Evolutionary conservation across 2,113 vertebrate genomes (phyloP).

Genomic region (Cynopterus brachyotis): DNA sequence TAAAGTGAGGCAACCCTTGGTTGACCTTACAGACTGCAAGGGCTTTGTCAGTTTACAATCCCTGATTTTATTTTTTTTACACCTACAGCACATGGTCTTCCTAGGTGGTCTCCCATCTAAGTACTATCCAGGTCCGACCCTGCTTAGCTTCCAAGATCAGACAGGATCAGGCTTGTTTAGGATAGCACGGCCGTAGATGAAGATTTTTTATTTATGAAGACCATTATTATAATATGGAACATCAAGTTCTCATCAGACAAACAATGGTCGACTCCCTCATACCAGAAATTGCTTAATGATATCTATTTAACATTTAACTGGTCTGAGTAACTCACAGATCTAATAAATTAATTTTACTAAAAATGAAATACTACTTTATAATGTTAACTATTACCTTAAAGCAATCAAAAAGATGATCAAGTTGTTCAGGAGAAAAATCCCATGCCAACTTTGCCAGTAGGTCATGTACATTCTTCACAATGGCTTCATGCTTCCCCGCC

Average conservation of each 20-base stretch:
- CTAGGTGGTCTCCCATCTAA: too few species aligned
- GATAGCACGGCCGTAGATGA: not conserved
- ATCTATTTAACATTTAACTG: not conserved
- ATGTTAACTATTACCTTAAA: slow-evolving; percentile 91
- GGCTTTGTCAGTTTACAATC: too few species aligned
- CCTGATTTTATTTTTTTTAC: too few species aligned
- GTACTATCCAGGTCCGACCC: too few species aligned
- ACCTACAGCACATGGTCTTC: too few species aligned
- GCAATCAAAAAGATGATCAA: slow-evolving; percentile 99
- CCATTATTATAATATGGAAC: slow-evolving; percentile 2
- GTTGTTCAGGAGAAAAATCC: slow-evolving; percentile 99
- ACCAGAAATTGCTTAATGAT: not conserved
- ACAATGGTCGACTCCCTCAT: not conserved
- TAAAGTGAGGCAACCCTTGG: too few species aligned
- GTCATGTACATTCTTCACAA: slow-evolving; percentile 99
- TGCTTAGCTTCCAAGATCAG: too few species aligned
- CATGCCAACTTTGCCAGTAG: slow-evolving; percentile 98
- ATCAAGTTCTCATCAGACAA: not conserved
- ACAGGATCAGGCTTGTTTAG: too few species aligned
- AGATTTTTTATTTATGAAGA: not conserved
- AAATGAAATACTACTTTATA: not conserved
- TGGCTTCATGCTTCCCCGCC: slow-evolving; percentile 99
- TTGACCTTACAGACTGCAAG: too few species aligned
- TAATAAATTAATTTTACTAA: slow-evolving; percentile 32
- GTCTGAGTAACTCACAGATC: not conserved